phyloP scores from a whole-genome alignment of 2,797 vertebrate species.

The Ammospiza maritima region DNA sequence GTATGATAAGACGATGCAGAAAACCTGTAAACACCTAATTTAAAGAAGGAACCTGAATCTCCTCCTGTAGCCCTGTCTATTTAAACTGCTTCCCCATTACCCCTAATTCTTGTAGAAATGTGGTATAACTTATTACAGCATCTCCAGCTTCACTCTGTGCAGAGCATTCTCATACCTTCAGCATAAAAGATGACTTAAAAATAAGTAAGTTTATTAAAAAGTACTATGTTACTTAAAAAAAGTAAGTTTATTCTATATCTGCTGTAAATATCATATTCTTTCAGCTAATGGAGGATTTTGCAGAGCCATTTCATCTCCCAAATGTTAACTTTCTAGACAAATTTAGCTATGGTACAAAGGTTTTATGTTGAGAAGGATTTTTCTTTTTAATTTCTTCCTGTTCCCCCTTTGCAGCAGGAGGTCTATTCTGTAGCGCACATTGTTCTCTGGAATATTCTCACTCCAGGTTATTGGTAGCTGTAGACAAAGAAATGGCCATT shows the following conservation, averaged over 20 bases:
- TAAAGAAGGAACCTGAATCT: background rate
- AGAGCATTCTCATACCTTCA: background rate
- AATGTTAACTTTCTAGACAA: slow-evolving; percentile 27
- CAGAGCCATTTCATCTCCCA: slow-evolving; percentile 5
- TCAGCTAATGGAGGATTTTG: slow-evolving; percentile 20
- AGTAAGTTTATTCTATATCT: slow-evolving; percentile 8
- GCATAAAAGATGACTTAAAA: slow-evolving; percentile 33
- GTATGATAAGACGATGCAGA: accelerated
- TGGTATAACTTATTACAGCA: background rate
- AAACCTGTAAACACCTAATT: background rate
- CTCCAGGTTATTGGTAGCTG: background rate
- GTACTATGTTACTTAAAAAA: too few relatives aligned
- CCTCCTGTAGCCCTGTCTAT: background rate
- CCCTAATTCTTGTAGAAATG: background rate
- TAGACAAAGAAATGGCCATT: background rate
- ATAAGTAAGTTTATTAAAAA: background rate
- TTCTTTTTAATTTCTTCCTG: background rate
- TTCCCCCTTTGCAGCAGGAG: background rate
- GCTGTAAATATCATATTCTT: slow-evolving; percentile 25
- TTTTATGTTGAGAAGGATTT: slow-evolving; percentile 17
- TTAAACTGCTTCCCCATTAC: background rate
- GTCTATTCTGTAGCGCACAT: background rate
- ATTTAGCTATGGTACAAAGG: slow-evolving; percentile 8
- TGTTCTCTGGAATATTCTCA: background rate
- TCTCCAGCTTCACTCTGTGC: background rate